Percentiles rank a stretch among this genome's conserved stretches.
Evolutionary conservation across 2,113 vertebrate genomes (phyloP).

Genomic region (Oncorhynchus clarkii): DNA sequence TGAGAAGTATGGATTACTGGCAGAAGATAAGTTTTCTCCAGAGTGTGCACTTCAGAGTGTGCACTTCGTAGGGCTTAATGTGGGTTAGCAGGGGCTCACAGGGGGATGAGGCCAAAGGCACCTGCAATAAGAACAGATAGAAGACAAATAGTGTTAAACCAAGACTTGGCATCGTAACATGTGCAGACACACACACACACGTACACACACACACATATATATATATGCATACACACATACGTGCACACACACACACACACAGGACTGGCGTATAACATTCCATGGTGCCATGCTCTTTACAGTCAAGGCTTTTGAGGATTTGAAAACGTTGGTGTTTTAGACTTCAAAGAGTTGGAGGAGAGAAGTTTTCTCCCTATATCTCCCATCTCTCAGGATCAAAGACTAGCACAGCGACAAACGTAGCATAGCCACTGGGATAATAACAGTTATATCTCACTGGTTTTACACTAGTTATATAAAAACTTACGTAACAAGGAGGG

Average conservation of each 20-base stretch:
- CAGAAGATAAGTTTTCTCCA: neutral
- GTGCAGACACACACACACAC: too few relatives aligned
- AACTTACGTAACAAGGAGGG: neutral
- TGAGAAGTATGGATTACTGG: constrained; percentile 16
- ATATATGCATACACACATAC: too few relatives aligned
- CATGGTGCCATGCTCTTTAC: constrained; percentile 13
- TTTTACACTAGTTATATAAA: constrained; percentile 29
- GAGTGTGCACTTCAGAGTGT: constrained; percentile 14
- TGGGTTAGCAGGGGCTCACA: neutral
- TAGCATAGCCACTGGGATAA: constrained; percentile 7
- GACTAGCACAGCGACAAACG: neutral
- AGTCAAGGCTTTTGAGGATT: constrained; percentile 12
- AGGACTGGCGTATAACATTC: neutral
- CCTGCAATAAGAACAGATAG: neutral
- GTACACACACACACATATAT: too few relatives aligned
- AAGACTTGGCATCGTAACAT: too few relatives aligned
- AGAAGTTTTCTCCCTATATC: constrained; percentile 20
- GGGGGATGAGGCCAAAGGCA: neutral
- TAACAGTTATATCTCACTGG: constrained; percentile 10
- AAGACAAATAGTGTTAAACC: neutral
- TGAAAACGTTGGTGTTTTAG: constrained; percentile 11
- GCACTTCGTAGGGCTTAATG: neutral
- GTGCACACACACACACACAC: neutral
- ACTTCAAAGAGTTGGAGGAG: constrained; percentile 37
- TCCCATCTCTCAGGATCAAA: constrained; percentile 31